Evolutionary conservation across 2,888 invertebrate genomes (phyloP), one percentile per base, ranked within the genome.

Genomic region (Caradrina clavipalpis): DNA sequence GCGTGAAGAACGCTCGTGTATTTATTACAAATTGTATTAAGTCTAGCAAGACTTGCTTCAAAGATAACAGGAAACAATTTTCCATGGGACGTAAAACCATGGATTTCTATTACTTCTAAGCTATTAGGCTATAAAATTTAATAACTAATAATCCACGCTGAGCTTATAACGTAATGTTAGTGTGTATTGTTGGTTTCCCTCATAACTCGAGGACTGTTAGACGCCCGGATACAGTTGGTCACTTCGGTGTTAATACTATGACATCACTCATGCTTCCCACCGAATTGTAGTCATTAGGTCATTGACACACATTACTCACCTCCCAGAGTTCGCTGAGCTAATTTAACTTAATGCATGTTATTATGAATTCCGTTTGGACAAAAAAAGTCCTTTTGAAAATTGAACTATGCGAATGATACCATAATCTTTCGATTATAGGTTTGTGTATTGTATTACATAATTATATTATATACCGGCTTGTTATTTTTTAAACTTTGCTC

Each of bases 211-310:
- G 51, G 39, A 68, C 82, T 82, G 82, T 82, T 81, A 87, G 79
- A 54, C 70, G 80, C 73, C 83, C 87, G 89, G 88, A 89, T 86
- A 87, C 82, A 80, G 76, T 72, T 80, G 81, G 82, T 78, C 78
- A 75, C 74, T 76, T 82, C 72, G 84, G 83, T 86, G 84, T 68
- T 78, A 76, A 69, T 81, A 82, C 85, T 83, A 86, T 90, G 88
- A 87, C 89, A 86, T 89, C 87, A 90, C 83, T 82, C 70, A 74
- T 72, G 78, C 75, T 85, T 80, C 82, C 82, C 86, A 86, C 84
- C 83, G 82, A 88, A 89, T 88, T 88, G 85, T 88, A 85, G 78
- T 83, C 80, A 84, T 84, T 85, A 87, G 91, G 88, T 85, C 90
- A 81, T 86, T 86, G 91, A 90, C 90, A 90, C 79, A 87, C 83